phyloP scores from a whole-genome alignment of 1,140 invertebrate genomes.

The Drosophila setifemur region DNA sequence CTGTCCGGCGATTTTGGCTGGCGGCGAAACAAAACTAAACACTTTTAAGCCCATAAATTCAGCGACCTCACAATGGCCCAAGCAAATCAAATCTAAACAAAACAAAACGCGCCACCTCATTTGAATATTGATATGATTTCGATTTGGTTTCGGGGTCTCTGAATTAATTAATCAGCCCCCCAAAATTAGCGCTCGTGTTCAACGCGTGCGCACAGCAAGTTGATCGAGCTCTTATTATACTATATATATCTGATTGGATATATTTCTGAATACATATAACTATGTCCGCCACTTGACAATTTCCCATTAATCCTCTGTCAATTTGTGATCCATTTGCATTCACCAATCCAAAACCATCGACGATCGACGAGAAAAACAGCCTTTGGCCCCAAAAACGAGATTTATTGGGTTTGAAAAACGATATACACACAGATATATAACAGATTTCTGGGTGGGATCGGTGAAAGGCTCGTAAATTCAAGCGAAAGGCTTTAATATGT shows the following conservation, averaged over 20 bases:
- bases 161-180: slow-evolving; percentile 43
- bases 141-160: slow-evolving; percentile 22
- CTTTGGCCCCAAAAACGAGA: background rate
- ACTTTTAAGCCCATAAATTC: slow-evolving; percentile 56
- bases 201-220: slow-evolving; percentile 41
- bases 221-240: background rate
- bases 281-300: slow-evolving; percentile 9
- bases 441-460: background rate
- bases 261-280: slow-evolving; percentile 12
- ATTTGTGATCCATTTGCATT: slow-evolving; percentile 40
- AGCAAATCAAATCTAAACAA: slow-evolving; percentile 30
- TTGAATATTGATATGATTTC: slow-evolving; percentile 54
- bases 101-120: slow-evolving; percentile 13
- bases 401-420: too few species aligned
- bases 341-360: background rate
- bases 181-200: slow-evolving; percentile 50
- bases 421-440: too few species aligned
- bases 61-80: slow-evolving; percentile 32
- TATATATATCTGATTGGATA: background rate
- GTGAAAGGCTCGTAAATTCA: slow-evolving; percentile 8
- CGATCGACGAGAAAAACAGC: background rate
- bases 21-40: slow-evolving; percentile 50
- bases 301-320: slow-evolving; percentile 23
- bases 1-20: slow-evolving; percentile 28
- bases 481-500: background rate